Base-by-base conservation (phyloP, 1,140 invertebrate genomes). In the Drosophila repleta region DNA sequence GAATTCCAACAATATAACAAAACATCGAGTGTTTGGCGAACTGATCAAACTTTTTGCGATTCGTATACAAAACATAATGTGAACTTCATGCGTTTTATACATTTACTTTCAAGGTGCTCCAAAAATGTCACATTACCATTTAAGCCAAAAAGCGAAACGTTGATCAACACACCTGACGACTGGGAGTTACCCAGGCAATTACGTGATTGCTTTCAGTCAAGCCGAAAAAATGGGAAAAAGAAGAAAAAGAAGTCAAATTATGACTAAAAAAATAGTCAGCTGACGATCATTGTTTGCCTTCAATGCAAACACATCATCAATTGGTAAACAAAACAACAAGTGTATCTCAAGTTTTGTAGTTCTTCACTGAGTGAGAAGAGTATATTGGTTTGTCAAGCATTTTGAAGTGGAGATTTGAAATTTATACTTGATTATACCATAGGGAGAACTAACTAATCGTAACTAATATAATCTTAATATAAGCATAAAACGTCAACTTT, bases 181-280 rank as follows among this genome's bases (percentile, higher is more conserved):
- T 61, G 18, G 57, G 57, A 61, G 57, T 61, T 2, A 48, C 57
- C 57, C 57, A 35, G 45, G 15, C 57, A 46, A 61, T 61, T 48
- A 61, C 26, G 49, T 18, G 21, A 60, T 58, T 66, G 53, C 32
- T 49, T 66, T 32, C 21, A 41, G 11, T 1, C 26, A 49, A 24
- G 17, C 24, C 11, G 4, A 13, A 67, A 43, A 52, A 67, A 49
- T 15, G 4, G n/a, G 39, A 18, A 15, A 17, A 15, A 43, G 6
- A 18, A 41, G 39, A 4, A 43, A 17, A 8, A 43, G 15, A 43
- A 43, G 39, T 43, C 17, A 29, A 66, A 26, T 26, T 51, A 37
- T 61, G 48, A 61, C 13, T 61, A 15, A 32, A 29, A 49, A 49
- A 1, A 37, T 45, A 26, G 5, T 15, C 56, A 39, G 43, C 24